These are phyloP conservation scores for Pelobates fuscus DNA, from an alignment of 2,113 vertebrate genomes.

Conservation along the genomic window DNA sequence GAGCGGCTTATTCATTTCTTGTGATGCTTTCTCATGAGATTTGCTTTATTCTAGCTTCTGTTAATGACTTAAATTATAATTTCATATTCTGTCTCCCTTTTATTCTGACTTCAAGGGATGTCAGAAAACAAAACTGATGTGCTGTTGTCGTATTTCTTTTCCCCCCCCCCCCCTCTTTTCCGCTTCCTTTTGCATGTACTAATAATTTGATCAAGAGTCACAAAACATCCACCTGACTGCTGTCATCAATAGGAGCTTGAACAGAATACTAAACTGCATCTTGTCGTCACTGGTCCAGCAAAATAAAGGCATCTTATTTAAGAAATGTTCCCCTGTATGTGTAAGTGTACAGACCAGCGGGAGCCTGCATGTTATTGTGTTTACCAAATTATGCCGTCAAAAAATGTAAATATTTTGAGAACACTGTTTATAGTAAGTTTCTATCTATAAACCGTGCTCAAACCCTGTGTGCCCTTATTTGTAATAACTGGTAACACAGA, in stretches of 20 bases:
- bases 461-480: too few species aligned
- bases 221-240: slow-evolving; percentile 18
- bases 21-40: neutral
- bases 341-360: slow-evolving; percentile 10
- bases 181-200: neutral
- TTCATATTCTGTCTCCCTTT: neutral
- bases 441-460: neutral
- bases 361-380: slow-evolving; percentile 13
- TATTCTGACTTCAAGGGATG: neutral
- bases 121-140: neutral
- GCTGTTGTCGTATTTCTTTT: neutral
- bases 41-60: slow-evolving; percentile 19
- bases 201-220: slow-evolving; percentile 27
- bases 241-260: slow-evolving; percentile 4
- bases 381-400: neutral
- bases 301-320: neutral
- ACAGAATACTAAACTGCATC: neutral
- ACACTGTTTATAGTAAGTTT: neutral
- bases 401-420: slow-evolving; percentile 6
- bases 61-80: neutral
- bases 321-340: neutral
- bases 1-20: neutral
- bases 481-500: too few species aligned
- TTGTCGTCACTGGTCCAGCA: neutral
- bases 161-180: neutral